Conservation (phyloP, 2,888 invertebrate species). For the Cosmorhoe ocellata region DNA sequence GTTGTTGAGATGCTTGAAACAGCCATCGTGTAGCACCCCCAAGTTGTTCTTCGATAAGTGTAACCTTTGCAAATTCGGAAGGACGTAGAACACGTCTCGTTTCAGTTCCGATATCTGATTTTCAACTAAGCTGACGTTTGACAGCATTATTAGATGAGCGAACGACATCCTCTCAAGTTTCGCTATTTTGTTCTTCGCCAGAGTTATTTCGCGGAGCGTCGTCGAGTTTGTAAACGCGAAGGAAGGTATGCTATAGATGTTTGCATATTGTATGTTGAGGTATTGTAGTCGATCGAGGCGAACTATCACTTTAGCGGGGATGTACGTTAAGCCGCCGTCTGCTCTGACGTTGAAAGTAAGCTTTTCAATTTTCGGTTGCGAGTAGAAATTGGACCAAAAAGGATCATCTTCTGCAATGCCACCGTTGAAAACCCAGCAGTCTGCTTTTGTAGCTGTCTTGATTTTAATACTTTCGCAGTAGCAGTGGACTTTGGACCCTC, state of each 20-base stretch:
- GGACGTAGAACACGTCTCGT: slow-evolving; percentile 88
- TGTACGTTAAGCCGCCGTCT: slow-evolving; percentile 86
- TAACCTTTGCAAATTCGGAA: slow-evolving; percentile 88
- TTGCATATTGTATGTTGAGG: slow-evolving; percentile 88
- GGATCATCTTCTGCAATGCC: slow-evolving; percentile 87
- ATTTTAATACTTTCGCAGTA: slow-evolving; percentile 84
- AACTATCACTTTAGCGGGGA: slow-evolving; percentile 87
- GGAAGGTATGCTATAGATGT: slow-evolving; percentile 86
- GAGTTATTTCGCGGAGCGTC: slow-evolving; percentile 85
- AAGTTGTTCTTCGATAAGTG: slow-evolving; percentile 93
- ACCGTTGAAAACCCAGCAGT: slow-evolving; percentile 89
- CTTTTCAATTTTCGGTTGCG: slow-evolving; percentile 86
- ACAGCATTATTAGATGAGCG: slow-evolving; percentile 87
- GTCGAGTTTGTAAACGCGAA: slow-evolving; percentile 90
- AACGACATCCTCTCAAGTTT: slow-evolving; percentile 87
- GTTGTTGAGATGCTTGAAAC: slow-evolving; percentile 88
- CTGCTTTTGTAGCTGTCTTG: slow-evolving; percentile 85
- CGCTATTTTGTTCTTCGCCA: slow-evolving; percentile 88
- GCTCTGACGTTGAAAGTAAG: slow-evolving; percentile 87
- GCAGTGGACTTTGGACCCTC: slow-evolving; percentile 84
- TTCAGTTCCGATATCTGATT: slow-evolving; percentile 90
- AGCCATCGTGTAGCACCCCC: slow-evolving; percentile 91
- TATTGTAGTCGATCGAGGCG: slow-evolving; percentile 85
- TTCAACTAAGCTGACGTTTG: slow-evolving; percentile 87
- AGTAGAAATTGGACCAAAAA: slow-evolving; percentile 88